These are phyloP conservation scores for Anisognathus igniventris DNA, from an alignment of 2,797 vertebrate genomes.

Conservation along the genomic window DNA sequence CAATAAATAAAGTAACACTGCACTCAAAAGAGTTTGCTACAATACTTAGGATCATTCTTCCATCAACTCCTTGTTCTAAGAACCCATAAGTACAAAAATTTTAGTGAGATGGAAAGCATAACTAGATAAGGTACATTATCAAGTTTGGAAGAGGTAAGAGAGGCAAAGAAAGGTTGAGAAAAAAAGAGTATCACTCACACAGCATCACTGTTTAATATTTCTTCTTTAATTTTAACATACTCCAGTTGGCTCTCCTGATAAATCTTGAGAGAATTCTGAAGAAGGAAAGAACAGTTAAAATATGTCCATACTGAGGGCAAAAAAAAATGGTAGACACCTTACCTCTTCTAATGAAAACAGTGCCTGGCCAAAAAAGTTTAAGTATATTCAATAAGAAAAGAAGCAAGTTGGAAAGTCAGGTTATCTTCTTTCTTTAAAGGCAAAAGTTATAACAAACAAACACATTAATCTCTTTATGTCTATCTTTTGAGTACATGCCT, in stretches of 20 bases:
- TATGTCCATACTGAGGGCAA: background rate
- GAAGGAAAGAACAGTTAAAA: background rate
- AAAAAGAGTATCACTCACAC: conserved; percentile 75
- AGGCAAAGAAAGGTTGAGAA: background rate
- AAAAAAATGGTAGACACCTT: background rate
- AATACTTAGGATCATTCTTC: background rate
- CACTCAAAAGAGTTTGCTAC: background rate
- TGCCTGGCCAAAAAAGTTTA: background rate
- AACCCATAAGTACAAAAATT: background rate
- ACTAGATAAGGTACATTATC: background rate
- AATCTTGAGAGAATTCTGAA: conserved; percentile 81
- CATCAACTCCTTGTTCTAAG: background rate
- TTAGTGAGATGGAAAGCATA: background rate
- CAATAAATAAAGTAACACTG: background rate
- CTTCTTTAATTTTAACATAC: conserved; percentile 78
- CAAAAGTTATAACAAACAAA: background rate
- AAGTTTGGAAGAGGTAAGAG: background rate
- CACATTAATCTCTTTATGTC: background rate
- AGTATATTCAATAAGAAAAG: background rate
- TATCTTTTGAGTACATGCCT: background rate
- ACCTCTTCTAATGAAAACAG: background rate
- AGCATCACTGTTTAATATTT: conserved; percentile 75
- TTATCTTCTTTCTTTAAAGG: background rate
- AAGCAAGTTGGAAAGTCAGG: background rate
- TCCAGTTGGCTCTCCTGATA: conserved; percentile 79